Evolutionary conservation across 2,797 vertebrate species (phyloP), one percentile per base, ranked within the genome.

Genomic region (Adelosebastes latens): DNA sequence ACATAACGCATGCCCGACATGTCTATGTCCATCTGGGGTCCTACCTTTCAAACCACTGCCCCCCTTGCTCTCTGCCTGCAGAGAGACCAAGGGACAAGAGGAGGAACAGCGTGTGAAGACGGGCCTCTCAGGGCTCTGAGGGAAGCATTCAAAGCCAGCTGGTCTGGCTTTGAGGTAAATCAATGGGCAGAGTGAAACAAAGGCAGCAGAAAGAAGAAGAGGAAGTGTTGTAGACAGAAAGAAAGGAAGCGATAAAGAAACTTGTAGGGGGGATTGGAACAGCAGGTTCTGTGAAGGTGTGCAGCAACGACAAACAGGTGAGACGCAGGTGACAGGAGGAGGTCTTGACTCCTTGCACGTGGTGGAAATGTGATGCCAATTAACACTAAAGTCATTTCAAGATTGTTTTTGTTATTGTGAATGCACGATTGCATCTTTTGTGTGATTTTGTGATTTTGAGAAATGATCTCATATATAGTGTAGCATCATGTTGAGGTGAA

Each of bases 131-230:
- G 86, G 93, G 95, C 94, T 90, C 90, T 86, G 91, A 94, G 89
- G 94, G 93, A 94, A 94, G 92, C 93, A 93, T 96, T 92, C 95
- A 95, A 96, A 97, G 96, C 96, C 97, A 97, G 97, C 97, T 97
- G 97, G 96, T 96, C 96, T 97, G 96, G 96, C 94, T 97, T 96
- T 92, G 80, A 82, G 81, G 72, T 89, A 86, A 86, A 86, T 88
- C 82, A 87, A 90, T 87, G 87, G 79, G 85, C 60, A 81, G 72
- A 85, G 86, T 77, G 84, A 89, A 73, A 89, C 78, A 90, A 83
- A 88, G 72, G 63, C 72, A 72, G 69, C 75, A 72, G 86, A 68
- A 88, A 86, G 87, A 85, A 86, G 87, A 85, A 90, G 71, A 74
- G 64, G 65, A 88, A 90, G 86, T 83, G 75, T 78, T 75, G 72